Conservation (phyloP, 2,113 vertebrate genomes). For the Tautogolabrus adspersus region DNA sequence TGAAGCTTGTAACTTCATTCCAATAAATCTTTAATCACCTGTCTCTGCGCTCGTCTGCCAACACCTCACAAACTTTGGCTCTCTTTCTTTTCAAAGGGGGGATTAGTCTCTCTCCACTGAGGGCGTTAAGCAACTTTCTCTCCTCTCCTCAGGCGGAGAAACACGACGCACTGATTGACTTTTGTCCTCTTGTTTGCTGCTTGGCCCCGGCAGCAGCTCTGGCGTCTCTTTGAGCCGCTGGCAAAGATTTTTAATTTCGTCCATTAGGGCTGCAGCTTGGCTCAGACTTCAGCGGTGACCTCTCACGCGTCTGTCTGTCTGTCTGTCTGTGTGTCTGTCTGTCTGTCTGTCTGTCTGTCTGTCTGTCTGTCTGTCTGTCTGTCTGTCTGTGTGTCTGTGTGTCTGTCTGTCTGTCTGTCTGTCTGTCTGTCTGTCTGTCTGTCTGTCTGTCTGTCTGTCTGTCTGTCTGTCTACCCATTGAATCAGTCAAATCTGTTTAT, state of each 20-base stretch:
- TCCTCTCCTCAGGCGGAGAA: constrained; percentile 16
- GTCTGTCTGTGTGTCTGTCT: no score
- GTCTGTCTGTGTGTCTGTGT: background rate
- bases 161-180: constrained; percentile 24
- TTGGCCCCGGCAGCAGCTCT: constrained; percentile 7
- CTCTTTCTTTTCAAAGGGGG: no score
- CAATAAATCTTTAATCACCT: background rate
- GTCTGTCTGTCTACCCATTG: no score
- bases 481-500: no score
- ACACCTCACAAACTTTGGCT: no score
- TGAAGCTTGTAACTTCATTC: background rate
- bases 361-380: constrained; percentile 24
- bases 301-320: constrained; percentile 51
- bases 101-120: background rate
- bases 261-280: constrained; percentile 57
- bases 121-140: constrained; percentile 15
- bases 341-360: no score
- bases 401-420: no score
- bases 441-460: no score
- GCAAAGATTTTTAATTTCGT: constrained; percentile 45
- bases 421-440: no score
- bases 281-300: constrained; percentile 42
- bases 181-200: constrained; percentile 33
- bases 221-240: constrained; percentile 18
- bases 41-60: background rate